These are phyloP conservation scores for Cyanoderma ruficeps DNA, from an alignment of 2,113 vertebrate species.

Conservation along the genomic window DNA sequence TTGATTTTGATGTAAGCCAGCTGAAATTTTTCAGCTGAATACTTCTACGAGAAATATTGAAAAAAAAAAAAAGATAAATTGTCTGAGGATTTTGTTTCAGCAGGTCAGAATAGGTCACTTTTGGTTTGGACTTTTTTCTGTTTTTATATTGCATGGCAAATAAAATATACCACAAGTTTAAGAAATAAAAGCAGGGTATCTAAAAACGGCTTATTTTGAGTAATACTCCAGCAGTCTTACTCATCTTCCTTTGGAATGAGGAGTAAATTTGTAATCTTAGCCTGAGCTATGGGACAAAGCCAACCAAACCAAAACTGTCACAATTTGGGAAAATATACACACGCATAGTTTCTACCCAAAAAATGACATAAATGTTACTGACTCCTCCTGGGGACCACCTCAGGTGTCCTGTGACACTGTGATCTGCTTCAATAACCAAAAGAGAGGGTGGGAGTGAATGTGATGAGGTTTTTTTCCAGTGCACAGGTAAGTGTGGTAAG, in stretches of 20 bases:
- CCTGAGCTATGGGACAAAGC: background rate
- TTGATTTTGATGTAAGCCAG: background rate
- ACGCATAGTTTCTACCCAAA: background rate
- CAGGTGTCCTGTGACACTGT: background rate
- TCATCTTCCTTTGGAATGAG: background rate
- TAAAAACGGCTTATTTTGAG: background rate
- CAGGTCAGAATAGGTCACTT: background rate
- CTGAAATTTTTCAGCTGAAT: background rate
- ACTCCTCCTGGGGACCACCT: background rate
- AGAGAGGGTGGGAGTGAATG: background rate
- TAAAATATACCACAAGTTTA: background rate
- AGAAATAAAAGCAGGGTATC: background rate
- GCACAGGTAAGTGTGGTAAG: background rate
- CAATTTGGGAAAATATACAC: background rate
- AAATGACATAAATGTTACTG: background rate
- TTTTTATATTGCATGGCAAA: background rate
- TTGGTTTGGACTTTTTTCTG: background rate
- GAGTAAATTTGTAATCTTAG: background rate
- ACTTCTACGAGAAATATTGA: background rate
- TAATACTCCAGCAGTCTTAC: background rate
- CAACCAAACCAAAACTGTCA: background rate
- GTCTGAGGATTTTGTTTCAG: background rate
- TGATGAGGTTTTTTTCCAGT: background rate
- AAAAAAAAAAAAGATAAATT: background rate
- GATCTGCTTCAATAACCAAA: background rate